phyloP scores from a whole-genome alignment of 2,113 vertebrate species.

The Istiophorus platypterus region DNA sequence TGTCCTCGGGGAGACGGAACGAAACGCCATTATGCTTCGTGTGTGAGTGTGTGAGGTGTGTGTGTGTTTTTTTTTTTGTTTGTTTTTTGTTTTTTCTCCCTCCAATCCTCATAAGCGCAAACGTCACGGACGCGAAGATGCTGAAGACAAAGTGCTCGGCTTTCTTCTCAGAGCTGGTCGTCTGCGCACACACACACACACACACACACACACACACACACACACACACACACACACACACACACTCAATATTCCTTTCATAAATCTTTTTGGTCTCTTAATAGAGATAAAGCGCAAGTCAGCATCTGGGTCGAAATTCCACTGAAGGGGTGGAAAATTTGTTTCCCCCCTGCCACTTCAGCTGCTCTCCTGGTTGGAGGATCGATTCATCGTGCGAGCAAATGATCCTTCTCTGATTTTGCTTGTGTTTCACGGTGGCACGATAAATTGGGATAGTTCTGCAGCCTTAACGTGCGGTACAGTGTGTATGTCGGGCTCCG shows the following conservation, averaged over 20 bases:
- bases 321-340: conserved; percentile 40
- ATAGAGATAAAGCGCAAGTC: conserved; percentile 64
- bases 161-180: conserved; percentile 33
- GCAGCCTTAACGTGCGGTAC: background rate
- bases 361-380: conserved; percentile 14
- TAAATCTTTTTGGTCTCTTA: conserved; percentile 63
- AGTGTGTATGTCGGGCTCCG: conserved; percentile 16
- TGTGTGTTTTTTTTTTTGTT: conserved; percentile 16
- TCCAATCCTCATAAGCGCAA: conserved; percentile 15
- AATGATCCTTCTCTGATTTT: conserved; percentile 26
- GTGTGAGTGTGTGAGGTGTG: background rate
- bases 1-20: background rate
- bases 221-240: conserved; percentile 21
- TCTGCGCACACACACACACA: conserved; percentile 27
- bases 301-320: conserved; percentile 47
- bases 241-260: conserved; percentile 54
- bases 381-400: conserved; percentile 53
- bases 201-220: conserved; percentile 21
- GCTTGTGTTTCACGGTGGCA: background rate
- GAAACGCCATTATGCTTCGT: background rate
- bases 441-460: conserved; percentile 7
- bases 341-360: conserved; percentile 43
- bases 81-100: too few species aligned
- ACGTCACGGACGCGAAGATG: conserved; percentile 21
- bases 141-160: conserved; percentile 47